Evolutionary conservation across 2,888 invertebrate genomes (phyloP).

Genomic region (Torymus texanus): DNA sequence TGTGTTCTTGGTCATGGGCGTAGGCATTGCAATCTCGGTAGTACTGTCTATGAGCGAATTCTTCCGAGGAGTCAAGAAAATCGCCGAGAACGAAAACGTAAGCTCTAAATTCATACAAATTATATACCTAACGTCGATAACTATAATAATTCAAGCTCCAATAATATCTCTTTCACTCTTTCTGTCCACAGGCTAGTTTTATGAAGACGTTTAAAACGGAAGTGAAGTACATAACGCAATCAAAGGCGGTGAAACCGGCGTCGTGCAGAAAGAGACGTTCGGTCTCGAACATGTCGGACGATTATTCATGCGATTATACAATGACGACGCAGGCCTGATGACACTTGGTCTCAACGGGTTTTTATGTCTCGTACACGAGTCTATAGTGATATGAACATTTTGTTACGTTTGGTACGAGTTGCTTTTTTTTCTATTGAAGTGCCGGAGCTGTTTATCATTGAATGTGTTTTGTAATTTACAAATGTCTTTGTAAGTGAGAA

Average conservation of each 20-base stretch:
- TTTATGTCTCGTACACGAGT: too few species aligned
- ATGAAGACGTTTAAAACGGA: conserved; percentile 82
- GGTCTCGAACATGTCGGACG: conserved; percentile 36
- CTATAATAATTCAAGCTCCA: too few species aligned
- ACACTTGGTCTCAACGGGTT: too few species aligned
- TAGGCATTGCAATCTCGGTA: conserved; percentile 81
- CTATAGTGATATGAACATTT: too few species aligned
- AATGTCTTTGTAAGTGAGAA: too few species aligned
- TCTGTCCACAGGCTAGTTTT: conserved; percentile 72
- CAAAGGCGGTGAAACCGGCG: conserved; percentile 78
- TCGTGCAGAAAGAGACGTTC: conserved; percentile 32
- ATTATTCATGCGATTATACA: conserved; percentile 39
- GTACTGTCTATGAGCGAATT: conserved; percentile 84
- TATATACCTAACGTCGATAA: too few species aligned
- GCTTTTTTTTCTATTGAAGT: too few species aligned
- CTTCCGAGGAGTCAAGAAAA: conserved; percentile 76
- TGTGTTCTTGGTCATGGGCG: conserved; percentile 86
- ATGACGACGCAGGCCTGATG: conserved; percentile 48
- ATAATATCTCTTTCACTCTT: too few species aligned
- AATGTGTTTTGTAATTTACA: too few species aligned
- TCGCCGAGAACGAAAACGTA: conserved; percentile 77
- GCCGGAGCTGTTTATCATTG: too few species aligned
- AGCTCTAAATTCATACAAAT: conserved; percentile 50
- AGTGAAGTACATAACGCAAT: conserved; percentile 82
- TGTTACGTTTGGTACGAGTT: too few species aligned